These are phyloP conservation scores for Cotesia glomerata DNA, from an alignment of 1,140 invertebrate species.

Conservation along the genomic window DNA sequence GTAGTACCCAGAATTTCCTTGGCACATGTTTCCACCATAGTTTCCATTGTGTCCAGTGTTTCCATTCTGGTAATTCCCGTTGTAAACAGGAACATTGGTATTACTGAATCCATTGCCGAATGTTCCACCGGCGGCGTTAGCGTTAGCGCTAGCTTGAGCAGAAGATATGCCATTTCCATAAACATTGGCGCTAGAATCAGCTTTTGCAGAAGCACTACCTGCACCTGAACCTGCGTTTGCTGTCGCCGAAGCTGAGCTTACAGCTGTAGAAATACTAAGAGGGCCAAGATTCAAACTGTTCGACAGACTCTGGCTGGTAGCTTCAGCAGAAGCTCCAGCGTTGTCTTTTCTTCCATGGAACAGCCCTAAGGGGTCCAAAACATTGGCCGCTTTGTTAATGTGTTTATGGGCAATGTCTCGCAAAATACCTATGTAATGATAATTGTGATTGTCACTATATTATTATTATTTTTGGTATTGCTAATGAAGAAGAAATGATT, in stretches of 20 bases:
- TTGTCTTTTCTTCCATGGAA: slow-evolving; percentile 31
- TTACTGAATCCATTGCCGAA: neutral
- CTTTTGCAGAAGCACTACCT: slow-evolving; percentile 30
- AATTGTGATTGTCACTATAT: neutral
- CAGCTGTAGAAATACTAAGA: slow-evolving; percentile 36
- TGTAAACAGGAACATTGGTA: neutral
- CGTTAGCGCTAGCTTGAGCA: slow-evolving; percentile 15
- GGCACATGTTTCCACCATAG: neutral
- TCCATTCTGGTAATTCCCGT: slow-evolving; percentile 1
- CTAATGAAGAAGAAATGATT: neutral
- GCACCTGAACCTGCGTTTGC: slow-evolving; percentile 34
- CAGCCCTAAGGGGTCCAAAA: slow-evolving; percentile 45
- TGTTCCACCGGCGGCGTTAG: neutral
- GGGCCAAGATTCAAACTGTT: slow-evolving; percentile 42
- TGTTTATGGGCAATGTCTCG: slow-evolving; percentile 8
- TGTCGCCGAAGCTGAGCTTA: slow-evolving; percentile 28
- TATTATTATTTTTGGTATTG: neutral
- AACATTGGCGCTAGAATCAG: slow-evolving; percentile 27
- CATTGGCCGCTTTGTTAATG: slow-evolving; percentile 2
- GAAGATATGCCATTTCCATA: neutral
- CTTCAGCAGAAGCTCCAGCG: slow-evolving; percentile 21
- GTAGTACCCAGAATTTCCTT: neutral
- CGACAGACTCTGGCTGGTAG: slow-evolving; percentile 20
- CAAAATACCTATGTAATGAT: slow-evolving; percentile 21
- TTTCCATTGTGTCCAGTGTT: neutral